Evolutionary conservation across 2,888 invertebrate species (phyloP).

Genomic region (Creontiades dilutus): DNA sequence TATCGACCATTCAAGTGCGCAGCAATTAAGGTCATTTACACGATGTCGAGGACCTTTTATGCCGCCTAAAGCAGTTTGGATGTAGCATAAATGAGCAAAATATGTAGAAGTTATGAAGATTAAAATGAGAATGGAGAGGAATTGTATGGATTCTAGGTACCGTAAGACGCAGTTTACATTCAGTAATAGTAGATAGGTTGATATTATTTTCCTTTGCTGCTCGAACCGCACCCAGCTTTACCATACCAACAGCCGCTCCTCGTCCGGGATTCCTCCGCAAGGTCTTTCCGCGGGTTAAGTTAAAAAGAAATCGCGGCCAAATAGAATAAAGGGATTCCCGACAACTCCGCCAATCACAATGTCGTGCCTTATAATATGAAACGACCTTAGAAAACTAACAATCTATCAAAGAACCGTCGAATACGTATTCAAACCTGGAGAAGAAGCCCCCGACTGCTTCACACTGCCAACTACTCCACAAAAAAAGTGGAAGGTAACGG

Average conservation of each 20-base stretch:
- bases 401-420: background rate
- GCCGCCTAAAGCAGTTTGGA: too few relatives aligned
- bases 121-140: too few relatives aligned
- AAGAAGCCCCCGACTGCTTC: background rate
- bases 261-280: background rate
- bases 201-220: too few relatives aligned
- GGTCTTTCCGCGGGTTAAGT: background rate
- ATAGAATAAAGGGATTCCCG: background rate
- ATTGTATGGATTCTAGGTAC: too few relatives aligned
- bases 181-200: too few relatives aligned
- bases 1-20: too few relatives aligned
- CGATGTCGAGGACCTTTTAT: too few relatives aligned
- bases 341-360: background rate
- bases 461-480: background rate
- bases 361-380: background rate
- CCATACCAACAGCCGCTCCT: background rate
- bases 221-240: too few relatives aligned
- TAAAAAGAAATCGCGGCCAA: background rate
- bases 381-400: background rate
- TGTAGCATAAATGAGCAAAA: too few relatives aligned
- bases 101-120: too few relatives aligned
- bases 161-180: too few relatives aligned
- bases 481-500: conserved; percentile 11
- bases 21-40: too few relatives aligned
- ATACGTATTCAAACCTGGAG: background rate